Evolutionary conservation across 2,888 invertebrate species (phyloP).

Genomic region (Chaitophorus viminalis): DNA sequence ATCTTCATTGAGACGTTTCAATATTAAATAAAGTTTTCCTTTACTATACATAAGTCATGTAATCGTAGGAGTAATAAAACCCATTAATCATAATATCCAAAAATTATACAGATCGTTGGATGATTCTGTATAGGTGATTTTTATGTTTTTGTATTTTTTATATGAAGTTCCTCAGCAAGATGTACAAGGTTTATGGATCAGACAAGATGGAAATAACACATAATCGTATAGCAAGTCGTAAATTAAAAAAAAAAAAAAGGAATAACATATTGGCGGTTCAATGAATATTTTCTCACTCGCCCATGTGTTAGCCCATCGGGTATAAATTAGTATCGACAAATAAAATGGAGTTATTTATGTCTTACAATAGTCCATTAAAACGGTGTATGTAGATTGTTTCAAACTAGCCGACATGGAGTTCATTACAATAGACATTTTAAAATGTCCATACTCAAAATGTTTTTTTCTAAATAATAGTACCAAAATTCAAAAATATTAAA

Average conservation of each 20-base stretch:
- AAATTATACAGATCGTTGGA: conserved; percentile 38
- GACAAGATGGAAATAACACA: conserved; percentile 58
- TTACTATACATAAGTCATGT: not conserved
- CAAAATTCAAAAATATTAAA: not conserved
- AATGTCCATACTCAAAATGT: not conserved
- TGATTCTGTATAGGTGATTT: conserved; percentile 52
- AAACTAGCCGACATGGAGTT: conserved; percentile 33
- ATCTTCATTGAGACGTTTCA: conserved; percentile 1
- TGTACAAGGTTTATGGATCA: conserved; percentile 53
- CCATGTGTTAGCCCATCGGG: conserved; percentile 60
- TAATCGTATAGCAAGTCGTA: conserved; percentile 54
- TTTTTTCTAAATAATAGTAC: not conserved
- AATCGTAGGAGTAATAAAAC: conserved; percentile 49
- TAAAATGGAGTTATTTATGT: conserved; percentile 59
- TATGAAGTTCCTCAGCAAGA: conserved; percentile 37
- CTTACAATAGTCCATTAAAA: conserved; percentile 49
- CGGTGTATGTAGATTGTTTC: conserved; percentile 36
- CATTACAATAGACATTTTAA: not conserved
- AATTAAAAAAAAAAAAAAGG: conserved; percentile 49
- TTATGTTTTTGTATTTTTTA: conserved; percentile 50
- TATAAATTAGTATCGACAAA: conserved; percentile 61
- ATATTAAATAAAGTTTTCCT: not conserved
- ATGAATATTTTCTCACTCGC: conserved; percentile 59
- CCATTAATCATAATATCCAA: conserved; percentile 48
- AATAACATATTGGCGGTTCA: conserved; percentile 52